These are phyloP conservation scores for Crotalus adamanteus DNA, from an alignment of 2,797 vertebrate species.

Conservation along the genomic window DNA sequence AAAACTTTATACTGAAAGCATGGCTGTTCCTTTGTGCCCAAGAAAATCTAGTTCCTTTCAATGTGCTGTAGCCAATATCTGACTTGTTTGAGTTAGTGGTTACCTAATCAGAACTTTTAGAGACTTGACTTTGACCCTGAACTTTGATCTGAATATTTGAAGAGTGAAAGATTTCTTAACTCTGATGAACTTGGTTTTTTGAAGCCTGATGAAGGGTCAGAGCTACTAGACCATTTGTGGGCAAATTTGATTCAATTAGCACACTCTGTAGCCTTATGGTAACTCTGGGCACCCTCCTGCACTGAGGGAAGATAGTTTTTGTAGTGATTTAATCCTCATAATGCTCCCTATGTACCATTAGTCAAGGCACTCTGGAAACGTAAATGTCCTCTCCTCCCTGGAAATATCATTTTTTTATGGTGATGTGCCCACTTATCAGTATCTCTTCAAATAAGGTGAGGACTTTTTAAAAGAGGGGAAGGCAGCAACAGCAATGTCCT, in stretches of 20 bases:
- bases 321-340: background rate
- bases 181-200: accelerated
- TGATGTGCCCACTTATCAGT: background rate
- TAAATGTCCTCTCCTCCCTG: background rate
- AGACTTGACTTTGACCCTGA: conserved; percentile 43
- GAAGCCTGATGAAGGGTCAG: background rate
- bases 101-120: background rate
- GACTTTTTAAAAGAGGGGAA: background rate
- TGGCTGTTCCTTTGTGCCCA: conserved; percentile 67
- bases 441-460: background rate
- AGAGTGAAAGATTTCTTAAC: background rate
- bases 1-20: conserved; percentile 63
- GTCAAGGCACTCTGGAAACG: background rate
- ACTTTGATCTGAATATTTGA: conserved; percentile 25
- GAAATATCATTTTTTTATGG: background rate
- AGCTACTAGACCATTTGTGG: accelerated
- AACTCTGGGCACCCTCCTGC: too few relatives aligned
- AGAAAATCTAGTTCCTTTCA: conserved; percentile 58
- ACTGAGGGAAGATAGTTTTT: background rate
- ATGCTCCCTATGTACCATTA: background rate
- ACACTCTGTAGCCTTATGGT: background rate
- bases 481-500: too few relatives aligned
- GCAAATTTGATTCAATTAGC: background rate
- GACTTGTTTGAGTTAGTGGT: conserved; percentile 21
- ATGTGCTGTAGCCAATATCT: conserved; percentile 29